phyloP scores from a whole-genome alignment of 2,888 invertebrate genomes.

The Amphipyra berbera region DNA sequence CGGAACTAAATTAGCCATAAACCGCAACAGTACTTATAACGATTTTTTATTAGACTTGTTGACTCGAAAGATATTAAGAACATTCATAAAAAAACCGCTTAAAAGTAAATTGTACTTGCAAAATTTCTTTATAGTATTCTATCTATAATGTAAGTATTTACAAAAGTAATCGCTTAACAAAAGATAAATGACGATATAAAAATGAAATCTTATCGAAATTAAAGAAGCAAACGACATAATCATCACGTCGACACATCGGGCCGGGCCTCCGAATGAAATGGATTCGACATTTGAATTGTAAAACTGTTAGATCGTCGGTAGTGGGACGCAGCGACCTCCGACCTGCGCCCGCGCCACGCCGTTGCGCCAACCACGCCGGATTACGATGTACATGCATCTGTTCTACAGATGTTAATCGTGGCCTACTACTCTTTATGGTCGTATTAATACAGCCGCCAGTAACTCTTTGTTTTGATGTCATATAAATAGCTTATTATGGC shows the following conservation, averaged over 20 bases:
- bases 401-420: slow-evolving; percentile 81
- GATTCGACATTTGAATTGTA: slow-evolving; percentile 71
- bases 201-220: slow-evolving; percentile 41
- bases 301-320: slow-evolving; percentile 63
- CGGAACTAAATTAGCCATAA: slow-evolving; percentile 41
- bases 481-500: slow-evolving; percentile 81
- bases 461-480: slow-evolving; percentile 77
- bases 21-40: slow-evolving; percentile 13
- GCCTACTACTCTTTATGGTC: slow-evolving; percentile 72
- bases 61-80: slow-evolving; percentile 3
- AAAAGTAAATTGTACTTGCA: slow-evolving; percentile 3
- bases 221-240: slow-evolving; percentile 55
- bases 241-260: slow-evolving; percentile 59
- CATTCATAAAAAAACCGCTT: background rate
- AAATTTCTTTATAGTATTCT: background rate
- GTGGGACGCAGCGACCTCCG: slow-evolving; percentile 64
- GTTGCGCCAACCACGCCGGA: slow-evolving; percentile 60
- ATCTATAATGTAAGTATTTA: background rate
- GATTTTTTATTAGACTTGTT: slow-evolving; percentile 13
- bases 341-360: slow-evolving; percentile 60
- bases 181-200: slow-evolving; percentile 34
- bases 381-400: slow-evolving; percentile 76
- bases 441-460: slow-evolving; percentile 69
- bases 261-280: slow-evolving; percentile 47
- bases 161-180: slow-evolving; percentile 16